Conservation (phyloP, 2,113 vertebrate species). For the Delphinus delphis region DNA sequence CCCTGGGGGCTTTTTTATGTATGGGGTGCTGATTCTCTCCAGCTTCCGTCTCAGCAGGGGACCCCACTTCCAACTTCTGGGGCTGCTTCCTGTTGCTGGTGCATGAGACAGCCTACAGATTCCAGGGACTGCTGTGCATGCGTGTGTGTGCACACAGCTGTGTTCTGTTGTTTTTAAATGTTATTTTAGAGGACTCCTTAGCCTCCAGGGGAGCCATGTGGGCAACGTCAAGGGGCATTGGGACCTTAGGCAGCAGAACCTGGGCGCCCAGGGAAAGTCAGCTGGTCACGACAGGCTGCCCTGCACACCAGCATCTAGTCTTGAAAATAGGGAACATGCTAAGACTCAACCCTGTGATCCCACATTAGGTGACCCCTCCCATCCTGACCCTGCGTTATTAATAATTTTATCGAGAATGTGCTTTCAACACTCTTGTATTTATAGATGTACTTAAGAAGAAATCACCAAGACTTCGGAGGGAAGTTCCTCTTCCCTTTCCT, state of each 20-base stretch:
- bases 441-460: constrained; percentile 76
- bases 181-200: neutral
- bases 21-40: neutral
- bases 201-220: neutral
- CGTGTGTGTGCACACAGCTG: neutral
- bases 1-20: neutral
- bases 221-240: no score
- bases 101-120: no score
- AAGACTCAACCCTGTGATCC: constrained; percentile 51
- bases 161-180: neutral
- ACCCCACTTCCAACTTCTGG: neutral
- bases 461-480: constrained; percentile 58
- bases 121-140: neutral
- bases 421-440: constrained; percentile 74
- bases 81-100: neutral
- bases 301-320: neutral
- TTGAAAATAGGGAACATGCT: constrained; percentile 63
- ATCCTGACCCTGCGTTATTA: constrained; percentile 75
- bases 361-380: constrained; percentile 60
- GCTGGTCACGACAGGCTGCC: neutral
- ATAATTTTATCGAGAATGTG: constrained; percentile 79
- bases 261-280: neutral
- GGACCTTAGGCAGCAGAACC: neutral
- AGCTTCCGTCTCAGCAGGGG: neutral
- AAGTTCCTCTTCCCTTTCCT: constrained; percentile 77